Base-by-base conservation (phyloP, 2,888 invertebrate species). In the Acleris cristana region DNA sequence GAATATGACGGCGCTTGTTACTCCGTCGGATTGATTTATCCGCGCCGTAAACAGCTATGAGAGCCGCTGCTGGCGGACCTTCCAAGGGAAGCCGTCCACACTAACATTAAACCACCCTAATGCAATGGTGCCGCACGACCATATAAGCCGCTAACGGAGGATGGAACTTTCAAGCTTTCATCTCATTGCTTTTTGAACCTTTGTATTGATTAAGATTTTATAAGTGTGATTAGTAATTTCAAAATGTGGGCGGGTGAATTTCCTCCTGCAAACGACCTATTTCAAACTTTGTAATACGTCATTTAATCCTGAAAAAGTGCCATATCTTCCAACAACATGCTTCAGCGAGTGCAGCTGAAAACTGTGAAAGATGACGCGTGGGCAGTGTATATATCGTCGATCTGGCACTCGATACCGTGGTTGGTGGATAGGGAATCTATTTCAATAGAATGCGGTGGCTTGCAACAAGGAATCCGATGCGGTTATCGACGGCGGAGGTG, bases 391-490 rank as follows among this genome's bases (percentile, higher is more conserved):
- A 60, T 18, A 54, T 79, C 49, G 82, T 83, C 84, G 84, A 82
- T 84, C 58, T 48, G 63, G 56, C 61, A 61, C 66, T 66, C 51
- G 61, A 57, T 57, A 57, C 52, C 30, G 30, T 83, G 83, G 79
- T 82, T 83, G 85, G 82, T 81, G 84, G 81, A 79, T 80, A 78
- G 78, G 76, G 85, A 90, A 88, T 91, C 89, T 85, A 88, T 91
- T 90, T 90, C 89, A 88, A 90, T 88, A 88, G 91, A 85, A 88
- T 88, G 89, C 87, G 86, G 88, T 83, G 88, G 87, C 85, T 85
- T 89, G 91, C 91, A 90, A 88, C 90, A 88, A 89, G 90, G 91
- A 91, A 90, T 89, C 87, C 89, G 89, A 90, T 91, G 92, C 89
- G 90, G 92, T 90, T 92, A 90, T 88, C 88, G 90, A 88, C 82